Evolutionary conservation across 2,113 vertebrate species (phyloP).

Genomic region (Euleptes europaea): DNA sequence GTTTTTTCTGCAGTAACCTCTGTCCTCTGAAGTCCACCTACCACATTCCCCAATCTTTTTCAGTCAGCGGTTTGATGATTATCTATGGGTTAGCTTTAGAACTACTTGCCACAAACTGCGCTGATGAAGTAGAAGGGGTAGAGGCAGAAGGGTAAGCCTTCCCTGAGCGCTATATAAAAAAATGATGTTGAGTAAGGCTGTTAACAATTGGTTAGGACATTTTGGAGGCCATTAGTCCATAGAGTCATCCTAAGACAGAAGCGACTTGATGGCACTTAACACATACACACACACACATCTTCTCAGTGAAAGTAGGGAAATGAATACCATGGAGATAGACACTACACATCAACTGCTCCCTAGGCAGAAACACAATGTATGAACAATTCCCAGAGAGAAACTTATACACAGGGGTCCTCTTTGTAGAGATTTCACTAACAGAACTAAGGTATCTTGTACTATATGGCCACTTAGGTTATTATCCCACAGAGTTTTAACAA

Average conservation of each 20-base stretch:
- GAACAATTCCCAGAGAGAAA: background rate
- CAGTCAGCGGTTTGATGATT: background rate
- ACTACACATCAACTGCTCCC: background rate
- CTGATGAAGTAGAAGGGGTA: background rate
- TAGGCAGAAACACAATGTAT: background rate
- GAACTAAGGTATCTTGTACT: rapidly evolving
- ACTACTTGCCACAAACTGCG: background rate
- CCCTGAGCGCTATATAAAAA: background rate
- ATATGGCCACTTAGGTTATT: rapidly evolving
- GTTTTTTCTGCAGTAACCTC: background rate
- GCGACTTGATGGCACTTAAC: too few relatives aligned
- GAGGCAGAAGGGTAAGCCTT: background rate
- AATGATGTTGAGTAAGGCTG: too few relatives aligned
- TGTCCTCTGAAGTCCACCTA: background rate
- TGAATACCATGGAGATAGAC: background rate
- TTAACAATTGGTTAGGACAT: too few relatives aligned
- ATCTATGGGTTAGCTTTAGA: background rate
- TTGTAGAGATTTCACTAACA: background rate
- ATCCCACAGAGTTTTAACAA: background rate
- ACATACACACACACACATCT: background rate
- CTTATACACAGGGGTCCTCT: background rate
- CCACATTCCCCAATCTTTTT: background rate
- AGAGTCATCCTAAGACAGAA: too few relatives aligned
- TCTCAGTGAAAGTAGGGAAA: background rate
- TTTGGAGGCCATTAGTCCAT: too few relatives aligned